Evolutionary conservation across 92 coral and sea anemone species (phyloP), one percentile per base, ranked within the genome.

Genomic region (Phymanthus crucifer): DNA sequence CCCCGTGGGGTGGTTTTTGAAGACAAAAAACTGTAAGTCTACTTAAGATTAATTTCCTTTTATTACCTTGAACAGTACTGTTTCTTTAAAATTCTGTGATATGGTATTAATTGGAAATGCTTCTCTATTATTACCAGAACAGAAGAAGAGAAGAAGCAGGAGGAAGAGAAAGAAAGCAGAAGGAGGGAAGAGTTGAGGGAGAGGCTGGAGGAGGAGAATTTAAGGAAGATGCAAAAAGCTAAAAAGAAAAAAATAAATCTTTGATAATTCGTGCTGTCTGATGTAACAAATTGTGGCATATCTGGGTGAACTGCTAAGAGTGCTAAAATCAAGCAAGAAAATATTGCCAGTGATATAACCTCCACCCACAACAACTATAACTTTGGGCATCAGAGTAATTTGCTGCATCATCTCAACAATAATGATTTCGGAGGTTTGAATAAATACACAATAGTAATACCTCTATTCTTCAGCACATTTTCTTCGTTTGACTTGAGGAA

Each of bases 1-100:
- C 66, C 66, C 66, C 29, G 66, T 56, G 66, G 27, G 66, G 66
- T 56, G 4, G 31, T 56, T 21, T 56, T 56, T 48, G 57, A 48
- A 3, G 57, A 48, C 14, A 10, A 48, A 19, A 10, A 48, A 48
- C 14, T 48, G 57, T 48, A 19, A 48, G 57, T 48, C 14, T 48
- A 5, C 14, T 48, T 3, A 65, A 19, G 26, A 65, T 32, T 18
- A 65, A 24, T n/a, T n/a, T n/a, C n/a, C n/a, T n/a, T n/a, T n/a
- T n/a, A n/a, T n/a, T n/a, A n/a, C n/a, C n/a, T n/a, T n/a, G n/a
- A n/a, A n/a, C n/a, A 65, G 70, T 4, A 2, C 29, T 65, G 10
- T 65, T 65, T 33, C 24, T 65, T 13, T 65, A 19, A 48, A 10
- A 7, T 48, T 3, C 5, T 48, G 5, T 48, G 57, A 48, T 48